phyloP scores from a whole-genome alignment of 1,140 invertebrate genomes.

The Anthonomus grandis region DNA sequence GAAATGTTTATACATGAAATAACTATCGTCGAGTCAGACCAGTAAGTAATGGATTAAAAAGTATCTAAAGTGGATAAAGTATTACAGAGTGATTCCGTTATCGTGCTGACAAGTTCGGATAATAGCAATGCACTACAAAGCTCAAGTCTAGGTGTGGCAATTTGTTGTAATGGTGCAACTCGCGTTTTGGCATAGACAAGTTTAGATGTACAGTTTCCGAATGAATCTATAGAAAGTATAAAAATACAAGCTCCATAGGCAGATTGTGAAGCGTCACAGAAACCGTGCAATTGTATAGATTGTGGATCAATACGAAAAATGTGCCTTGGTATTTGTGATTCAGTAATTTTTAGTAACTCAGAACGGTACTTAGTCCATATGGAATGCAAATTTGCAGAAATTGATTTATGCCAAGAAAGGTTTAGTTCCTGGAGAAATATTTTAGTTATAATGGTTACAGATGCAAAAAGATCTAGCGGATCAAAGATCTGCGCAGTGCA shows the following conservation, averaged over 20 bases:
- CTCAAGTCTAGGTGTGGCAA: conserved; percentile 38
- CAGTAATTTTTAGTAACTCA: neutral
- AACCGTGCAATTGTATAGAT: conserved; percentile 13
- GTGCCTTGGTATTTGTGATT: neutral
- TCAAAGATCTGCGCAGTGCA: conserved; percentile 33
- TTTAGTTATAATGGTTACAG: conserved; percentile 40
- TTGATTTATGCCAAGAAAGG: conserved; percentile 43
- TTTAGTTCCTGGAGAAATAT: conserved; percentile 41
- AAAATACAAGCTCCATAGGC: conserved; percentile 34
- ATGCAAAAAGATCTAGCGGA: conserved; percentile 35
- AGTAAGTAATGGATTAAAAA: conserved; percentile 6
- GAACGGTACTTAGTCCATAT: conserved; percentile 7
- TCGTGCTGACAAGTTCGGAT: conserved; percentile 18
- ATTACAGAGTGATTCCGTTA: no score
- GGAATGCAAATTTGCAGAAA: conserved; percentile 28
- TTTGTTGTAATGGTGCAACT: conserved; percentile 37
- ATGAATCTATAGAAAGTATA: conserved; percentile 18
- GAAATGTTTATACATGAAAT: conserved; percentile 18
- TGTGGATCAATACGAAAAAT: neutral
- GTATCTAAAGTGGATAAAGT: neutral
- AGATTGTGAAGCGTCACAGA: conserved; percentile 37
- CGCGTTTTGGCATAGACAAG: conserved; percentile 34
- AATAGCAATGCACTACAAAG: conserved; percentile 34
- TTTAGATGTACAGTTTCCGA: conserved; percentile 3
- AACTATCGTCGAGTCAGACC: conserved; percentile 17